A percentile compares a stretch with the other conserved stretches of the same genome.
These are phyloP conservation scores for Dicerorhinus sumatrensis DNA, from an alignment of 2,113 vertebrate genomes.

Conservation along the genomic window DNA sequence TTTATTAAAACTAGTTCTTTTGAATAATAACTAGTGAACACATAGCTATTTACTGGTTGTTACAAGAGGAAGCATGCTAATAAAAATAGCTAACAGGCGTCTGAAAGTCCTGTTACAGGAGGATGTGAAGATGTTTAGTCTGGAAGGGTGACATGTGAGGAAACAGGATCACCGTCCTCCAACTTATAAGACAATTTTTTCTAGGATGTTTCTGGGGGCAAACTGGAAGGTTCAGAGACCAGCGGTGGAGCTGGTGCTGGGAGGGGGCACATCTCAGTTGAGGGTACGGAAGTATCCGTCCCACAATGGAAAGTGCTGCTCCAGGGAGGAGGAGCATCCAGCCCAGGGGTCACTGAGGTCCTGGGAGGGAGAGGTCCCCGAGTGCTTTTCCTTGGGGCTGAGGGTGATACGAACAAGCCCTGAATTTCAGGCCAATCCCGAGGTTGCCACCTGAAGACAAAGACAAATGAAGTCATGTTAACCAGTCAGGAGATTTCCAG, in stretches of 20 bases:
- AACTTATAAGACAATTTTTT: neutral
- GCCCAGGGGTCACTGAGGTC: no score
- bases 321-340: no score
- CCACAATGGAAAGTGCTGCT: neutral
- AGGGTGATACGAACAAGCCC: neutral
- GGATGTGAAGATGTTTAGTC: neutral
- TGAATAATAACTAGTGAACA: neutral
- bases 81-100: neutral
- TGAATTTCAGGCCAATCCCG: neutral
- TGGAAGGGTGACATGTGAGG: neutral
- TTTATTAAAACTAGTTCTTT: neutral
- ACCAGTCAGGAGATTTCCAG: no score
- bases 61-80: neutral
- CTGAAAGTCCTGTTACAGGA: neutral
- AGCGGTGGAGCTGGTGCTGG: no score
- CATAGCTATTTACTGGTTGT: neutral
- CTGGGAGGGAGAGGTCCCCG: neutral
- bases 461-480: neutral
- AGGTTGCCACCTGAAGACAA: neutral
- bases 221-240: neutral
- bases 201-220: fast-evolving
- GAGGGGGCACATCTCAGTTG: neutral
- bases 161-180: no score
- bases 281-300: neutral
- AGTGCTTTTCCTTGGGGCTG: neutral